Evolutionary conservation across 2,888 invertebrate species (phyloP).

Genomic region (Lysandra coridon): DNA sequence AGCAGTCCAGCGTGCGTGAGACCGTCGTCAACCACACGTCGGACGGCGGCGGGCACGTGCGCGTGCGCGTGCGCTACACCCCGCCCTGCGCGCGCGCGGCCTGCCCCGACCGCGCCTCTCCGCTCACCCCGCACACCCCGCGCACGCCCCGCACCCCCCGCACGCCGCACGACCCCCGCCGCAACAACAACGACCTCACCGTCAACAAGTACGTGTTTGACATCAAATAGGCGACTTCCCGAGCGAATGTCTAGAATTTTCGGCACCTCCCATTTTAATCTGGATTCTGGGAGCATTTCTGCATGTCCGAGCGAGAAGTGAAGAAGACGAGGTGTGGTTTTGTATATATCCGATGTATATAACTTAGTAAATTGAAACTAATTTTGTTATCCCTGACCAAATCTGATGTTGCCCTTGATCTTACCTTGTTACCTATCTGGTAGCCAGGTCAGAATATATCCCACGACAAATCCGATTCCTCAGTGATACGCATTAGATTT

Average conservation of each 20-base stretch:
- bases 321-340: background rate
- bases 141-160: slow-evolving; percentile 49
- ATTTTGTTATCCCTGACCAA: background rate
- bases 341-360: background rate
- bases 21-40: slow-evolving; percentile 76
- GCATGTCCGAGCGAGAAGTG: background rate
- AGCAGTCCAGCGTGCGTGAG: slow-evolving; percentile 82
- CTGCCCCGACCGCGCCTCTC: slow-evolving; percentile 53
- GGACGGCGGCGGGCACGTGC: slow-evolving; percentile 68
- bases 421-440: background rate
- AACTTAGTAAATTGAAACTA: background rate
- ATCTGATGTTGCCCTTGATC: background rate
- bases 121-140: slow-evolving; percentile 48
- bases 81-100: slow-evolving; percentile 52
- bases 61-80: slow-evolving; percentile 56
- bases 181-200: slow-evolving; percentile 6
- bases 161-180: background rate
- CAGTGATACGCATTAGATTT: background rate
- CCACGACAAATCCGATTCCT: background rate
- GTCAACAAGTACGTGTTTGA: slow-evolving; percentile 15
- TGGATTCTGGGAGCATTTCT: background rate
- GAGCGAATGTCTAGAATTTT: too few species aligned
- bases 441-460: background rate
- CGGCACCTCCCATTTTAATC: background rate
- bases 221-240: background rate